These are phyloP conservation scores for Rostratula benghalensis DNA, from an alignment of 2,113 vertebrate species.

Conservation along the genomic window DNA sequence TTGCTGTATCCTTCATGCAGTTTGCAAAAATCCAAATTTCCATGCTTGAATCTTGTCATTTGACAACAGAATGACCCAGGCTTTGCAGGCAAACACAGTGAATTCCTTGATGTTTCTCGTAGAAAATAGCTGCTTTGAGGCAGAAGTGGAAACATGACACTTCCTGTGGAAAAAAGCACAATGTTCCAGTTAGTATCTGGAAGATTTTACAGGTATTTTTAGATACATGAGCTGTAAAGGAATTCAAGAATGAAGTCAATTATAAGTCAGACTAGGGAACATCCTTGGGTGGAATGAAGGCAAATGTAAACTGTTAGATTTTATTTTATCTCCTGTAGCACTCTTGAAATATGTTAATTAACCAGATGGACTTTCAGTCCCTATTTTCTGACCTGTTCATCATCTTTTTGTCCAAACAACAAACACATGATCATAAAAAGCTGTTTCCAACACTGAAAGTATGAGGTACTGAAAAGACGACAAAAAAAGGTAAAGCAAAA, in stretches of 20 bases:
- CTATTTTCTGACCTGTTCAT: neutral
- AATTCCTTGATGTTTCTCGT: neutral
- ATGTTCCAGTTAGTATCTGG: neutral
- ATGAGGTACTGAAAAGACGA: neutral
- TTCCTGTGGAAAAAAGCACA: neutral
- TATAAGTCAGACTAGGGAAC: neutral
- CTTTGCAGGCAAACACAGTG: neutral
- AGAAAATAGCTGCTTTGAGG: neutral
- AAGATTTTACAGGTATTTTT: neutral
- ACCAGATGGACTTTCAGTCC: neutral
- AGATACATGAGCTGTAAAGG: neutral
- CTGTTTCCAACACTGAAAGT: neutral
- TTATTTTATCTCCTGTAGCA: neutral
- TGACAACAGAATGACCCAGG: neutral
- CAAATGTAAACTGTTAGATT: neutral
- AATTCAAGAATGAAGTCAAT: neutral
- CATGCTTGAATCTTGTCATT: neutral
- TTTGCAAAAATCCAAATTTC: neutral
- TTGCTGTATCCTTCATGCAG: accelerated
- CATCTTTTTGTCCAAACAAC: neutral
- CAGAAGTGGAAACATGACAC: neutral
- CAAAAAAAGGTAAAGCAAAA: neutral
- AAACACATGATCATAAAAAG: neutral
- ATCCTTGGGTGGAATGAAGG: neutral
- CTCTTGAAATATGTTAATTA: neutral